phyloP scores from a whole-genome alignment of 1,140 invertebrate species.

The Drosophila suzukii region DNA sequence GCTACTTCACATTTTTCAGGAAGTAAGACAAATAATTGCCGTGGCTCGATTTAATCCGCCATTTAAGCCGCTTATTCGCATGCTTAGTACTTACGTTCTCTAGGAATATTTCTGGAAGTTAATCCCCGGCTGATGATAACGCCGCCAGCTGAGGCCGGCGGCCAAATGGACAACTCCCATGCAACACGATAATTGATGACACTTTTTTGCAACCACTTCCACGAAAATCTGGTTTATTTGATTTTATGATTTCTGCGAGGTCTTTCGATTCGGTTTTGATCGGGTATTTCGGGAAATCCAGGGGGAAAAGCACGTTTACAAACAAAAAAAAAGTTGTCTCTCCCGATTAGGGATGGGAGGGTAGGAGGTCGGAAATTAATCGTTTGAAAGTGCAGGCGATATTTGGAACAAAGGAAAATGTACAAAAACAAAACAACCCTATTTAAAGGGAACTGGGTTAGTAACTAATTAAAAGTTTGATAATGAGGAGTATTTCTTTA shows the following conservation, averaged over 20 bases:
- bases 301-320: not conserved
- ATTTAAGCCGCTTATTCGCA: conserved; percentile 23
- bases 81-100: conserved; percentile 38
- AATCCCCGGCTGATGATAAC: conserved; percentile 18
- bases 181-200: conserved; percentile 22
- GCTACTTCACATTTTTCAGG: conserved; percentile 29
- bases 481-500: not conserved
- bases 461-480: not conserved
- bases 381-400: not conserved
- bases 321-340: not conserved
- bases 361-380: not conserved
- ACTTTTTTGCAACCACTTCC: not conserved
- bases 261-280: not conserved
- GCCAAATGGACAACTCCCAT: conserved; percentile 18
- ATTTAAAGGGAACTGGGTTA: not conserved
- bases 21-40: conserved; percentile 28
- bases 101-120: not conserved
- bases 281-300: too few species aligned
- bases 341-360: not conserved
- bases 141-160: conserved; percentile 44
- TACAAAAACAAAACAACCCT: too few species aligned
- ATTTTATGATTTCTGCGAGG: not conserved
- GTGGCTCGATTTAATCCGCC: conserved; percentile 20
- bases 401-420: not conserved
- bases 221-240: not conserved